These are phyloP conservation scores for Globodera ellingtonae DNA, from an alignment of 1,140 invertebrate species.

Conservation along the genomic window DNA sequence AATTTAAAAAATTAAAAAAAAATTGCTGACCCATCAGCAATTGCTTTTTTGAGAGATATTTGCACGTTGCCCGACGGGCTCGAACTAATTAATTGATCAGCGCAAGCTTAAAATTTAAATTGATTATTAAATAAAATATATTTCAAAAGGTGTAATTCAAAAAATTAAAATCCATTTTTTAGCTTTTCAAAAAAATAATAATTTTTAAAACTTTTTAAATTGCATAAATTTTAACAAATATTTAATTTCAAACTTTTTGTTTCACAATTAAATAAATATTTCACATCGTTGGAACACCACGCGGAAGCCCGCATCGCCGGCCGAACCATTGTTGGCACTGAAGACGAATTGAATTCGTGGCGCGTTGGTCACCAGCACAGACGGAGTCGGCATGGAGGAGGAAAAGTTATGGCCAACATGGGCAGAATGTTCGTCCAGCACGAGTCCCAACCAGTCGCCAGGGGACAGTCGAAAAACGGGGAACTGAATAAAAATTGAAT, in stretches of 20 bases:
- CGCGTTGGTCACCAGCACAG: background rate
- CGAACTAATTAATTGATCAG: background rate
- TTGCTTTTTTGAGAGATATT: background rate
- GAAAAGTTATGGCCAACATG: background rate
- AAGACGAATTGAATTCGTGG: slow-evolving; percentile 1
- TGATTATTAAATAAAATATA: no score
- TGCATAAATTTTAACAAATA: background rate
- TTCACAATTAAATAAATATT: background rate
- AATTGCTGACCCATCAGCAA: background rate
- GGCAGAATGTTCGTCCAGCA: background rate
- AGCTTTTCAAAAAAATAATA: no score
- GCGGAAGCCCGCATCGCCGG: background rate
- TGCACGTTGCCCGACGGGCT: background rate
- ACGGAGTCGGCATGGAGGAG: background rate
- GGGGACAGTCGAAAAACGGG: background rate
- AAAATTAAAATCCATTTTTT: no score
- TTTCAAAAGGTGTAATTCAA: no score
- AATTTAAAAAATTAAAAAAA: background rate
- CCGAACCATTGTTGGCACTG: background rate
- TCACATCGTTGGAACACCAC: slow-evolving; percentile 1
- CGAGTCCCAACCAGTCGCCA: background rate
- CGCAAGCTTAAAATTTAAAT: background rate
- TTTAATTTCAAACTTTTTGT: no score
- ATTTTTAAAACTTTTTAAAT: background rate
- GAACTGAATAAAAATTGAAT: background rate